These are phyloP conservation scores for Glomeris marginata DNA, from an alignment of 2,888 invertebrate genomes.

Conservation along the genomic window DNA sequence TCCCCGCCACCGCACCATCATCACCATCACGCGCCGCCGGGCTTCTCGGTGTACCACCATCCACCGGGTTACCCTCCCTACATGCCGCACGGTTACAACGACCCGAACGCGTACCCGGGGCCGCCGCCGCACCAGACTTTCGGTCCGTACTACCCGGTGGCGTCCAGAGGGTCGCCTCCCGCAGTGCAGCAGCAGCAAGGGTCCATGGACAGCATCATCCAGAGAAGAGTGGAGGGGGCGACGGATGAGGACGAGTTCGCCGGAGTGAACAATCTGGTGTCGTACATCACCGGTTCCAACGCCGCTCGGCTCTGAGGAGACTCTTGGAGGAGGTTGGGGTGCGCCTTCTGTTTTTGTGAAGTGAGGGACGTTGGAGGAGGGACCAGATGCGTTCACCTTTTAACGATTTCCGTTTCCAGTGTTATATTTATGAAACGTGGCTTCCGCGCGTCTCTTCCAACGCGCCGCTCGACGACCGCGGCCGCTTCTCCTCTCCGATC, in stretches of 20 bases:
- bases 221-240: conserved; percentile 11
- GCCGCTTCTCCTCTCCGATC: too few species aligned
- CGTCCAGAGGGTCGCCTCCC: background rate
- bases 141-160: background rate
- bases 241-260: conserved; percentile 15
- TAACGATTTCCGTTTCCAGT: too few species aligned
- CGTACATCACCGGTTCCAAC: conserved; percentile 15
- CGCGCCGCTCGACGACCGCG: too few species aligned
- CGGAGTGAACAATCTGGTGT: conserved; percentile 14
- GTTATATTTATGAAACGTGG: too few species aligned
- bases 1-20: conserved; percentile 16
- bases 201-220: conserved; percentile 11
- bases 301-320: too few species aligned
- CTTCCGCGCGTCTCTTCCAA: too few species aligned
- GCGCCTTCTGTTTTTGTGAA: too few species aligned
- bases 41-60: conserved; percentile 4
- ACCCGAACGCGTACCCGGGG: conserved; percentile 13
- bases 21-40: conserved; percentile 19
- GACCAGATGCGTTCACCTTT: too few species aligned
- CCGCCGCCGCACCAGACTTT: conserved; percentile 8
- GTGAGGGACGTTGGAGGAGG: too few species aligned
- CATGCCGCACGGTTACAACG: conserved; percentile 11
- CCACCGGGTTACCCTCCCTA: conserved; percentile 24
- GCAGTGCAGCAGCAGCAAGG: conserved; percentile 2
- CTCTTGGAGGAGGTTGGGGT: too few species aligned